Percentiles rank a stretch among this genome's conserved stretches.
phyloP scores from a whole-genome alignment of 2,797 vertebrate genomes.

The Lutjanus argentimaculatus region DNA sequence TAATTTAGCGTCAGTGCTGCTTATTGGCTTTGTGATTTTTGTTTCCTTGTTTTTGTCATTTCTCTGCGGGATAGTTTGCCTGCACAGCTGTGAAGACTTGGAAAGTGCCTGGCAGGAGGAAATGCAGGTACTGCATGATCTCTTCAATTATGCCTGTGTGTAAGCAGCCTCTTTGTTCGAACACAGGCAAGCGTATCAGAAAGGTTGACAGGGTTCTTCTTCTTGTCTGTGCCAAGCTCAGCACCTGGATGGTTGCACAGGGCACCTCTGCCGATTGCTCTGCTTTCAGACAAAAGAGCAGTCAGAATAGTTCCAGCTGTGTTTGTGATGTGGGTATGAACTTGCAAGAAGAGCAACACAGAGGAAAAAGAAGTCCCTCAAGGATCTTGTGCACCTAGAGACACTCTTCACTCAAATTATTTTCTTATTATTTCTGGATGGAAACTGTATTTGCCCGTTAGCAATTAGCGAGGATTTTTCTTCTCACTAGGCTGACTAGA shows the following conservation, averaged over 20 bases:
- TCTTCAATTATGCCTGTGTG: slow-evolving; percentile 76
- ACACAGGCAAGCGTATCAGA: slow-evolving; percentile 73
- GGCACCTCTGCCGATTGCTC: slow-evolving; percentile 66
- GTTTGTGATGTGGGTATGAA: slow-evolving; percentile 62
- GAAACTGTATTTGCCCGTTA: slow-evolving; percentile 57
- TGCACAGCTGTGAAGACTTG: slow-evolving; percentile 81
- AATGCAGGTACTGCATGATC: slow-evolving; percentile 78
- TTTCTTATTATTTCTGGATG: slow-evolving; percentile 63
- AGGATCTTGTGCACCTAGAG: slow-evolving; percentile 60
- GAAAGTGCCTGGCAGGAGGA: slow-evolving; percentile 75
- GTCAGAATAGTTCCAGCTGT: slow-evolving; percentile 69
- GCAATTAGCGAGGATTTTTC: slow-evolving; percentile 31
- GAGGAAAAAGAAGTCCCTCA: slow-evolving; percentile 50
- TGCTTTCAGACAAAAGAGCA: slow-evolving; percentile 69
- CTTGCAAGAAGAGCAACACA: slow-evolving; percentile 42
- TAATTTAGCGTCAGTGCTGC: slow-evolving; percentile 76
- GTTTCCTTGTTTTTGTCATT: slow-evolving; percentile 74
- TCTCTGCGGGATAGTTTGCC: slow-evolving; percentile 73
- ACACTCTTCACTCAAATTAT: slow-evolving; percentile 62
- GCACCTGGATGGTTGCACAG: slow-evolving; percentile 79
- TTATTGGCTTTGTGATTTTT: slow-evolving; percentile 80
- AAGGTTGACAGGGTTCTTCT: slow-evolving; percentile 77
- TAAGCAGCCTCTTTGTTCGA: slow-evolving; percentile 77
- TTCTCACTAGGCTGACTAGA: slow-evolving; percentile 29
- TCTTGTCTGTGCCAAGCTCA: slow-evolving; percentile 73